These are phyloP conservation scores for Oncorhynchus mykiss DNA, from an alignment of 2,113 vertebrate genomes.

Conservation along the genomic window DNA sequence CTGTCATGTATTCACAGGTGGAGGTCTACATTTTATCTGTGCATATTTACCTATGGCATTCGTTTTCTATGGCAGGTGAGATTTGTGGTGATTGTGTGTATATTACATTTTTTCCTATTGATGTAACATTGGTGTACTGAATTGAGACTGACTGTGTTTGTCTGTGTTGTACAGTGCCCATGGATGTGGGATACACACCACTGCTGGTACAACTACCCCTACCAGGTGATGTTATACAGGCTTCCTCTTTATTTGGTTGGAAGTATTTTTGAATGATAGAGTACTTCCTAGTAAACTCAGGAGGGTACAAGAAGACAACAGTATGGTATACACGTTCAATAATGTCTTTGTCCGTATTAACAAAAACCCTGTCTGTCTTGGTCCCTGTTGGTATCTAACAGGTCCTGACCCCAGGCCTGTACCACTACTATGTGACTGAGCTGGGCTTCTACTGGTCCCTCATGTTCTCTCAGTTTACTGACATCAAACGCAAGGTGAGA, in stretches of 20 bases:
- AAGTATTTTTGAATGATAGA: no score
- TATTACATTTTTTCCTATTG: background rate
- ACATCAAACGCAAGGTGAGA: conserved; percentile 97
- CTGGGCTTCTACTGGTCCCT: conserved; percentile 77
- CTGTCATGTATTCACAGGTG: conserved; percentile 80
- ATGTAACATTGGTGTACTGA: background rate
- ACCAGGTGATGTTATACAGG: conserved; percentile 78
- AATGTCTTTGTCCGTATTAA: no score
- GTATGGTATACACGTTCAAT: no score
- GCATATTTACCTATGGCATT: conserved; percentile 91
- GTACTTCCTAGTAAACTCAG: no score
- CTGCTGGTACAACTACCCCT: conserved; percentile 95
- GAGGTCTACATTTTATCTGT: conserved; percentile 95
- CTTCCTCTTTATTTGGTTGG: no score
- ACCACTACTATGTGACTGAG: conserved; percentile 78
- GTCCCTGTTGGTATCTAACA: conserved; percentile 83
- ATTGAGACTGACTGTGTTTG: conserved; percentile 5
- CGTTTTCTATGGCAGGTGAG: conserved; percentile 94
- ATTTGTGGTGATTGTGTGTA: conserved; percentile 2
- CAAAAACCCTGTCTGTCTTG: conserved; percentile 88
- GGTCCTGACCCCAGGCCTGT: conserved; percentile 89
- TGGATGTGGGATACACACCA: conserved; percentile 97
- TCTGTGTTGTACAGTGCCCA: conserved; percentile 72
- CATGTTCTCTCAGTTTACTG: conserved; percentile 98
- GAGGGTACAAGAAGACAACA: no score